Evolutionary conservation across 2,888 invertebrate species (phyloP).

Genomic region (Tiliacea citrago): DNA sequence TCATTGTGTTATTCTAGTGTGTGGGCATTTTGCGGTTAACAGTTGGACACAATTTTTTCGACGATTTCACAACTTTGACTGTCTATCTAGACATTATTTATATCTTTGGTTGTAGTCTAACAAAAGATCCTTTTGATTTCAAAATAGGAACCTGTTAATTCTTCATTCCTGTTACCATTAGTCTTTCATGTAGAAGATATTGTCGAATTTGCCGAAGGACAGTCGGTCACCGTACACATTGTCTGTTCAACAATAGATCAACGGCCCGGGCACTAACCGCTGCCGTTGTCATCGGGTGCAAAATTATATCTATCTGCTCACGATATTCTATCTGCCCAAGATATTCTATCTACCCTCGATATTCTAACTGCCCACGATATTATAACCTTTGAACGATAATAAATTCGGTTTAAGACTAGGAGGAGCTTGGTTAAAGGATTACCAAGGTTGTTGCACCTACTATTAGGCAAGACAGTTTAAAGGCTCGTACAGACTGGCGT

Average conservation of each 20-base stretch:
- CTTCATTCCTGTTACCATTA: neutral
- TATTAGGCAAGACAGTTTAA: neutral
- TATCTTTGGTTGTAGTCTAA: neutral
- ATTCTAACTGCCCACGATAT: neutral
- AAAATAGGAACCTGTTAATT: neutral
- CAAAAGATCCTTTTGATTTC: neutral
- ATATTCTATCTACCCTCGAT: too few species aligned
- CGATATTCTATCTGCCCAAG: too few species aligned
- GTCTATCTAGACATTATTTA: too few species aligned
- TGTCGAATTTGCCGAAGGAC: constrained; percentile 22
- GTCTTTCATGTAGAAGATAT: constrained; percentile 7
- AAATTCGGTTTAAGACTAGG: constrained; percentile 19
- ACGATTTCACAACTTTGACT: too few species aligned
- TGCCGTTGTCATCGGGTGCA: constrained; percentile 2
- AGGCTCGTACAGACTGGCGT: too few species aligned
- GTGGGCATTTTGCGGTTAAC: too few species aligned
- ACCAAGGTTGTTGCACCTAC: neutral
- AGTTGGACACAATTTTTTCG: too few species aligned
- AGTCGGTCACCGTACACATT: constrained; percentile 36
- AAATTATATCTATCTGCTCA: constrained; percentile 18
- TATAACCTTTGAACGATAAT: constrained; percentile 16
- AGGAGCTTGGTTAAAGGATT: constrained; percentile 8
- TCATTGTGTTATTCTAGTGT: too few species aligned
- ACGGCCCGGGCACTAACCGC: constrained; percentile 21
- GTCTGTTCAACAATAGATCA: constrained; percentile 49